Percentiles rank a stretch among this genome's conserved stretches.
Evolutionary conservation across 2,888 invertebrate species (phyloP).

Genomic region (Neuroscelio doddi): DNA sequence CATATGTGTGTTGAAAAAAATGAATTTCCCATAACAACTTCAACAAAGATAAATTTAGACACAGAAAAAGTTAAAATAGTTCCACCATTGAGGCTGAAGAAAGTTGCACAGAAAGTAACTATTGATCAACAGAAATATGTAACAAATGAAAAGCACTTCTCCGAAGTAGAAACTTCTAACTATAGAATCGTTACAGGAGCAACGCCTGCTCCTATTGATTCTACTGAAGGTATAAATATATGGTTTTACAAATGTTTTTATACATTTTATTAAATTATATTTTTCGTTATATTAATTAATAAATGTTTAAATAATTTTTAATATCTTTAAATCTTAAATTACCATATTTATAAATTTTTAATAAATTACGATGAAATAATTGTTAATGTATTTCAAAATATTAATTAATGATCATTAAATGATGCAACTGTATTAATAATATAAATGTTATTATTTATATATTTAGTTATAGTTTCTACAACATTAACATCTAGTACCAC

Average conservation of each 20-base stretch:
- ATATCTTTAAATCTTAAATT: too few relatives aligned
- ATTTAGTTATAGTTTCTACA: slow-evolving; percentile 31
- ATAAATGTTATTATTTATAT: background rate
- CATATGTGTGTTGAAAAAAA: slow-evolving; percentile 8
- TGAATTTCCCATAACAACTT: slow-evolving; percentile 9
- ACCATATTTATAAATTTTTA: too few relatives aligned
- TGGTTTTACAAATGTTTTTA: too few relatives aligned
- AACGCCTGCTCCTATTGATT: slow-evolving; percentile 42
- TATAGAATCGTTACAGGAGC: slow-evolving; percentile 56
- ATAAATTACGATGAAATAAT: too few relatives aligned
- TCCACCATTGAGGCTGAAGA: slow-evolving; percentile 63
- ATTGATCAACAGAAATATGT: slow-evolving; percentile 18
- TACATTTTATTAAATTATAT: too few relatives aligned
- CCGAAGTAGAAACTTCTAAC: slow-evolving; percentile 44
- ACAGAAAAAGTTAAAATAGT: slow-evolving; percentile 52
- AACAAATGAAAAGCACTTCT: slow-evolving; percentile 24
- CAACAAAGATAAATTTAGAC: slow-evolving; percentile 11
- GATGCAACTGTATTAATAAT: too few relatives aligned
- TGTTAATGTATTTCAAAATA: too few relatives aligned
- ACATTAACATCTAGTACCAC: slow-evolving; percentile 27
- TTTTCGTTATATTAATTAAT: too few relatives aligned
- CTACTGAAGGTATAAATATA: slow-evolving; percentile 26
- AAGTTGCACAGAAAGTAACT: slow-evolving; percentile 47
- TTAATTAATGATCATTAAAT: too few relatives aligned
- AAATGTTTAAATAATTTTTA: too few relatives aligned